These are phyloP conservation scores for Smutsia temminckii DNA, from an alignment of 2,797 vertebrate genomes.

Conservation along the genomic window DNA sequence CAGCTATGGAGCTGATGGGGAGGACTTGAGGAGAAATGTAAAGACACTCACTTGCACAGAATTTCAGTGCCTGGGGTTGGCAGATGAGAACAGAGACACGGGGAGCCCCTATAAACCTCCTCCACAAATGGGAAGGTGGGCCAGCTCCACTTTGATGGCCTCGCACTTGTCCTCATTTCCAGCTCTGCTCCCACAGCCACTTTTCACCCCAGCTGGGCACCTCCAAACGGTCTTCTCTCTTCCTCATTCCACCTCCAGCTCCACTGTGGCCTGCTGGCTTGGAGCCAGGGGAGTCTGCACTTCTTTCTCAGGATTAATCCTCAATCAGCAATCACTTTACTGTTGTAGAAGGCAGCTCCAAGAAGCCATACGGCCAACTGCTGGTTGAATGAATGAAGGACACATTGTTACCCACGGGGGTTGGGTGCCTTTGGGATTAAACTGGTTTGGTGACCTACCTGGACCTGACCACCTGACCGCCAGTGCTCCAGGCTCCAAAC, in stretches of 20 bases:
- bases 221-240: background rate
- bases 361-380: background rate
- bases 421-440: background rate
- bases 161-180: background rate
- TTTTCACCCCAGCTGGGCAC: background rate
- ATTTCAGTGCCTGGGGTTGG: background rate
- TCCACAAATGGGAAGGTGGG: background rate
- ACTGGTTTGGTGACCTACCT: background rate
- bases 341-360: background rate
- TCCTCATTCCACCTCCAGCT: background rate
- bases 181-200: background rate
- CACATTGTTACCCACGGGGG: background rate
- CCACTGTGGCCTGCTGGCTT: background rate
- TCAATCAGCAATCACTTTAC: background rate
- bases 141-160: background rate
- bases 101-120: background rate
- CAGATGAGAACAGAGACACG: background rate
- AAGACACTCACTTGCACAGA: fast-evolving
- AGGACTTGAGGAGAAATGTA: background rate
- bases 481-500: background rate
- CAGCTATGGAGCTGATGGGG: fast-evolving
- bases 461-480: background rate
- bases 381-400: background rate
- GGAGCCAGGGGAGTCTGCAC: background rate
- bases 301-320: background rate